phyloP scores from a whole-genome alignment of 2,888 invertebrate genomes.

The Eurytoma adleriae region DNA sequence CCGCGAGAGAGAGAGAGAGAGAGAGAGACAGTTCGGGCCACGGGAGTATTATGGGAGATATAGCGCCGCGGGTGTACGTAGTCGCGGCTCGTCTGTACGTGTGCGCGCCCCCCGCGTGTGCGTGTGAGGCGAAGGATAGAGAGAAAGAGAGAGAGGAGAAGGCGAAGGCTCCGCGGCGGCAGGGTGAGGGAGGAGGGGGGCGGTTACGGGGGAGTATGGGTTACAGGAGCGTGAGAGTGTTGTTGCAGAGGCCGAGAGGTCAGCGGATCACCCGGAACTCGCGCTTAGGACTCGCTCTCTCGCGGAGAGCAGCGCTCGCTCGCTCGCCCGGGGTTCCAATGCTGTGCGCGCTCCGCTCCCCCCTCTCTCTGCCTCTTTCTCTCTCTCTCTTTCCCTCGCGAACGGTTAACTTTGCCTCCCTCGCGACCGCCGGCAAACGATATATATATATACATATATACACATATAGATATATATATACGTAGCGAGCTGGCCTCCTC shows the following conservation, averaged over 20 bases:
- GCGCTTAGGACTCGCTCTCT: conserved; percentile 63
- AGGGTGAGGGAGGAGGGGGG: neutral
- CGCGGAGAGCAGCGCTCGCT: conserved; percentile 37
- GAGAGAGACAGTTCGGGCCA: neutral
- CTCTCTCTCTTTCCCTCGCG: conserved; percentile 17
- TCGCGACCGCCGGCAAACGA: conserved; percentile 52
- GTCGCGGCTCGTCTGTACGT: conserved; percentile 9
- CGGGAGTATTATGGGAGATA: conserved; percentile 55
- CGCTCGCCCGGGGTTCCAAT: conserved; percentile 39
- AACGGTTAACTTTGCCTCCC: conserved; percentile 56
- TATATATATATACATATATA: neutral
- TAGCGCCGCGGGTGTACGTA: conserved; percentile 42
- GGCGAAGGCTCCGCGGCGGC: conserved; percentile 26
- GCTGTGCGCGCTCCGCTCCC: neutral
- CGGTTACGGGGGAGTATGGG: conserved; percentile 74
- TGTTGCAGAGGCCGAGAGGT: conserved; percentile 76
- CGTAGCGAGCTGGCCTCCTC: conserved; percentile 26
- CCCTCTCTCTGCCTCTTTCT: conserved; percentile 67
- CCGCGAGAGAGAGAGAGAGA: neutral
- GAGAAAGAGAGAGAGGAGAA: conserved; percentile 44
- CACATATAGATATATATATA: conserved; percentile 4
- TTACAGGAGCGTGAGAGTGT: conserved; percentile 77
- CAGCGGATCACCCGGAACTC: conserved; percentile 77
- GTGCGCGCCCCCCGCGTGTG: conserved; percentile 46
- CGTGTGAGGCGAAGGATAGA: conserved; percentile 20